Evolutionary conservation across 2,113 vertebrate species (phyloP).

Genomic region (Laticauda laticaudata): DNA sequence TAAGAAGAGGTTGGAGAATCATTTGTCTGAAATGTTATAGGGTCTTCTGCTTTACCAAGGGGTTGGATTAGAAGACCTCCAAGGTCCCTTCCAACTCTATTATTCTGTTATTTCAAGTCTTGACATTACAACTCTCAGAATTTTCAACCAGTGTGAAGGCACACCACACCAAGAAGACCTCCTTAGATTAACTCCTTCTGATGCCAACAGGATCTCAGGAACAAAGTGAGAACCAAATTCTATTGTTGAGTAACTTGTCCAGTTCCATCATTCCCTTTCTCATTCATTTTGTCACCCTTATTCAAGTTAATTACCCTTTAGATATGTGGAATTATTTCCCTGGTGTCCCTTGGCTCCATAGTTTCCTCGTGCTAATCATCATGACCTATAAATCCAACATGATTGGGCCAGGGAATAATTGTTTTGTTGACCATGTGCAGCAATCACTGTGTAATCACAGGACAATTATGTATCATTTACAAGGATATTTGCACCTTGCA

Average conservation of each 20-base stretch:
- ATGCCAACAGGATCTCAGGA: neutral
- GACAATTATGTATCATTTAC: slow-evolving; percentile 64
- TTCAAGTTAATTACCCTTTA: slow-evolving; percentile 22
- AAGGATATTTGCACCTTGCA: slow-evolving; percentile 50
- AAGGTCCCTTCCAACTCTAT: neutral
- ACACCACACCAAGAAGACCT: neutral
- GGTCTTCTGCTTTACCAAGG: neutral
- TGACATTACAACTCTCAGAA: neutral
- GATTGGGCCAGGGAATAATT: slow-evolving; percentile 51
- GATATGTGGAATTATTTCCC: slow-evolving; percentile 45
- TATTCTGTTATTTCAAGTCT: neutral
- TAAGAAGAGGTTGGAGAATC: too few relatives aligned
- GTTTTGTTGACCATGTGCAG: slow-evolving; percentile 66
- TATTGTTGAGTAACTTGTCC: neutral
- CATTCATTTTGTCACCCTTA: neutral
- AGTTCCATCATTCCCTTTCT: fast-evolving
- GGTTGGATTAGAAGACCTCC: neutral
- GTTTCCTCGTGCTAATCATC: slow-evolving; percentile 56
- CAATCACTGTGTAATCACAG: slow-evolving; percentile 62
- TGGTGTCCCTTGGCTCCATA: slow-evolving; percentile 30
- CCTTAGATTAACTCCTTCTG: neutral
- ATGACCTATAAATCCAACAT: slow-evolving; percentile 43
- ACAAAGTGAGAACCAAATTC: neutral
- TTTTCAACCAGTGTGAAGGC: neutral
- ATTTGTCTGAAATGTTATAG: too few relatives aligned